Percentiles rank a stretch among this genome's conserved stretches.
phyloP scores from a whole-genome alignment of 1,140 invertebrate species.

The Heliconius himera region DNA sequence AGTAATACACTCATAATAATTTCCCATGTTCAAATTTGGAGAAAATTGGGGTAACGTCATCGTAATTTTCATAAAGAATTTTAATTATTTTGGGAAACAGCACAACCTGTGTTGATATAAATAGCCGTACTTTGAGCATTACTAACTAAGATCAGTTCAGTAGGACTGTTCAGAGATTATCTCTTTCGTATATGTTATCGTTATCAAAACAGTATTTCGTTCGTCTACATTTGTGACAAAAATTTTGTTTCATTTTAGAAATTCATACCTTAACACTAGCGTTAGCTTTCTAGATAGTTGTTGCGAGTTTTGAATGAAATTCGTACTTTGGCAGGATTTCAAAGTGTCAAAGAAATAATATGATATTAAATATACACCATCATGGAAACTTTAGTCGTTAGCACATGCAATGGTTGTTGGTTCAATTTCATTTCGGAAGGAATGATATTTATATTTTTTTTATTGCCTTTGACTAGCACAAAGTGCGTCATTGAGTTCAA shows the following conservation, averaged over 20 bases:
- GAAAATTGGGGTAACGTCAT: too few relatives aligned
- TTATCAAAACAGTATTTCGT: not conserved
- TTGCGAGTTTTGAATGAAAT: not conserved
- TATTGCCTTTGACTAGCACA: too few relatives aligned
- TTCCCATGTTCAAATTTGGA: too few relatives aligned
- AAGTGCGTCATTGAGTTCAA: too few relatives aligned
- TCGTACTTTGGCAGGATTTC: not conserved
- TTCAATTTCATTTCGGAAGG: too few relatives aligned
- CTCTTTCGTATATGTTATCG: not conserved
- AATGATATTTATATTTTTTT: too few relatives aligned
- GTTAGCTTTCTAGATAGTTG: slow-evolving; percentile 1
- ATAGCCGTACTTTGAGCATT: too few relatives aligned
- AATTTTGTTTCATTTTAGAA: not conserved
- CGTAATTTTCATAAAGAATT: too few relatives aligned
- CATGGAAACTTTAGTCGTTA: not conserved
- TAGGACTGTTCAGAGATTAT: not conserved
- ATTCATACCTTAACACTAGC: not conserved
- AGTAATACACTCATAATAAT: too few relatives aligned
- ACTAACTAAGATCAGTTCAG: not conserved
- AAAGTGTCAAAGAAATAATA: not conserved
- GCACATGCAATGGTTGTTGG: too few relatives aligned
- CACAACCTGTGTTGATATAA: too few relatives aligned
- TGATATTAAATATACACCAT: not conserved
- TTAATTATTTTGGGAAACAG: too few relatives aligned
- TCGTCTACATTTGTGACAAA: not conserved